Base-by-base conservation (phyloP, 2,113 vertebrate species). In the Myotis brandtii region DNA sequence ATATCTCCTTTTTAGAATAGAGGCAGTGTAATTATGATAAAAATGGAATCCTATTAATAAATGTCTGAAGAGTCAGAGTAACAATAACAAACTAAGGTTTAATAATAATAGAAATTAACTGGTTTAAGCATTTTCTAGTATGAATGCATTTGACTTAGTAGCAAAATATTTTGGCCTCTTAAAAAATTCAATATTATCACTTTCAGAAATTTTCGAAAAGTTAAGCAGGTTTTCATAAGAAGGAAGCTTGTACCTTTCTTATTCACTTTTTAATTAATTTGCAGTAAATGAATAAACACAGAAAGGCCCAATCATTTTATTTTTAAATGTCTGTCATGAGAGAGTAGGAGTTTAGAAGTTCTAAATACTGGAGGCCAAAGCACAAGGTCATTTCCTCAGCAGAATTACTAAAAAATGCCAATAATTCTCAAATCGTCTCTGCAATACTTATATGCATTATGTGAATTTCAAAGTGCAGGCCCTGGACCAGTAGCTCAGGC, bases 41-140 rank as follows among this genome's bases (percentile, higher is more conserved):
- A 92, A 91, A 48, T 87, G 9, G 23, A 80, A 54, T 87, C 27
- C 5, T 80, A 6, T 34, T 86, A 69, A 95, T 91, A 81, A 34
- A 95, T 66, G 76, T 89, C n/a, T 86, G 32, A 75, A 89, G 40
- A 73, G 17, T 92, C 34, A 70, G 10, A 66, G 9, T 43, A 72
- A 23, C 37, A 67, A 30, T 40, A 54, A 81, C 67, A 82, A 81
- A 30, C 12, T 50, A 73, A 82, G 9, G 12, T 67, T 93, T 92
- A 92, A 91, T 80, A 50, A 52, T 86, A 86, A 66, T 34, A 89
- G 37, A 10, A 93, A 84, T 81, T 95, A 86, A 20, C 7, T 56
- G 25, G 18, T 69, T 84, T 59, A 87, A 67, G 16, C 6, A 85
- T 70, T 94, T 92, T 90, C 20, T 79, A 56, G 9, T 67, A 89